Percentiles rank a stretch among this genome's conserved stretches.
phyloP scores from a whole-genome alignment of 2,797 vertebrate species.

The Acrossocheilus wenchowensis region DNA sequence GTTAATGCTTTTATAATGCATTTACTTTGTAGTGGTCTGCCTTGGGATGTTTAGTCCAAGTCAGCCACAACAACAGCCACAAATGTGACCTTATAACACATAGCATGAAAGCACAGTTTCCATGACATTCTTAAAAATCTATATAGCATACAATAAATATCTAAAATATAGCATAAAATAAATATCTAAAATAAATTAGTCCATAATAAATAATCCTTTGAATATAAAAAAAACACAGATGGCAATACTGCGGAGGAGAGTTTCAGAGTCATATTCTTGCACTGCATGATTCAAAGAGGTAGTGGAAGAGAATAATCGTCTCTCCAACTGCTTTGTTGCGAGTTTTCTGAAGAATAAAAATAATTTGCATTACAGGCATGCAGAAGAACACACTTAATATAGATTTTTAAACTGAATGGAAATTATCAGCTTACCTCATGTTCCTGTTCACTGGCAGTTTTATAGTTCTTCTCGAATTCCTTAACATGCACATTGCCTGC shows the following conservation, averaged over 20 bases:
- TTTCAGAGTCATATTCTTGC: constrained; percentile 1
- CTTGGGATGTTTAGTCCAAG: constrained; percentile 22
- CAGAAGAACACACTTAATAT: background rate
- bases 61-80: constrained; percentile 42
- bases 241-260: background rate
- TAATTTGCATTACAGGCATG: constrained; percentile 16
- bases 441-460: constrained; percentile 64
- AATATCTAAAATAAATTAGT: constrained; percentile 62
- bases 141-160: constrained; percentile 56
- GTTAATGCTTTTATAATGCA: constrained; percentile 69
- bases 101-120: constrained; percentile 28
- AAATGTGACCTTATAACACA: constrained; percentile 49
- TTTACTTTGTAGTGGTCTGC: constrained; percentile 52
- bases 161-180: constrained; percentile 57
- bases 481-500: constrained; percentile 65
- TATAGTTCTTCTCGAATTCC: constrained; percentile 74
- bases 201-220: constrained; percentile 58
- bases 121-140: constrained; percentile 38
- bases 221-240: constrained; percentile 33
- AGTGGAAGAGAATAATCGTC: constrained; percentile 77
- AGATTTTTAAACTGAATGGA: background rate
- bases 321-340: constrained; percentile 83
- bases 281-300: constrained; percentile 64
- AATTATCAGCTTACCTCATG: constrained; percentile 23
- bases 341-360: constrained; percentile 73